Base-by-base conservation (phyloP, 2,113 vertebrate species). In the Antechinus flavipes region DNA sequence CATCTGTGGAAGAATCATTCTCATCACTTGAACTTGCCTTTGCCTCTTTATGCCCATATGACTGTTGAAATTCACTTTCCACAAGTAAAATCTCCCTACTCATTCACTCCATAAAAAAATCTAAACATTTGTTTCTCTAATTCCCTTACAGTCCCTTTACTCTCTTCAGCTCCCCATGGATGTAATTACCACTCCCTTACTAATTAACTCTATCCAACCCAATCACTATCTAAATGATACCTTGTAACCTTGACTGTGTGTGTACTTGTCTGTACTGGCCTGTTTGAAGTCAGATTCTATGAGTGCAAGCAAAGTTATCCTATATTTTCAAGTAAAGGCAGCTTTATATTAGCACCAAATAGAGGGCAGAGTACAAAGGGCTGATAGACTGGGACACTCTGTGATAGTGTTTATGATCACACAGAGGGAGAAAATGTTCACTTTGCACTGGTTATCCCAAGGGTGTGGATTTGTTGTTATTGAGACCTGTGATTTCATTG, bases 131-230 rank as follows among this genome's bases (percentile, higher is more conserved):
- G 42, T 92, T 94, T 94, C 91, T 55, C 84, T 93, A 76, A 93
- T 52, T 93, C 55, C 56, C 50, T 49, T 93, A 2, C 49, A 55
- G 91, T 89, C 56, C 12, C 52, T 94, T 54, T 94, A 47, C 61
- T 27, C 27, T 95, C 90, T 89, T 89, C 55, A 97, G 76, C 58
- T 91, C 89, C 92, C 91, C 27, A 91, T 92, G 91, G 0, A 22
- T 61, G 89, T 95, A 90, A 49, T 94, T 93, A 93, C 27, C 46
- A 89, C 76, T 91, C 0, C 54, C 55, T 96, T 92, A 90, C 55
- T 96, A 91, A 97, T 90, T 94, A 97, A 96, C 84, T 23, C 8
- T 61, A 95, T 91, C 52, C 58, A 50, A n/a, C 90, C 46, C 90
- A 91, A 53, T 93, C 90, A 46, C 92, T 96, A 47, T 92, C 91